Percentiles rank a stretch among this genome's conserved stretches.
Evolutionary conservation across 2,113 vertebrate species (phyloP).

Genomic region (Cyphomyrus discorhynchus): DNA sequence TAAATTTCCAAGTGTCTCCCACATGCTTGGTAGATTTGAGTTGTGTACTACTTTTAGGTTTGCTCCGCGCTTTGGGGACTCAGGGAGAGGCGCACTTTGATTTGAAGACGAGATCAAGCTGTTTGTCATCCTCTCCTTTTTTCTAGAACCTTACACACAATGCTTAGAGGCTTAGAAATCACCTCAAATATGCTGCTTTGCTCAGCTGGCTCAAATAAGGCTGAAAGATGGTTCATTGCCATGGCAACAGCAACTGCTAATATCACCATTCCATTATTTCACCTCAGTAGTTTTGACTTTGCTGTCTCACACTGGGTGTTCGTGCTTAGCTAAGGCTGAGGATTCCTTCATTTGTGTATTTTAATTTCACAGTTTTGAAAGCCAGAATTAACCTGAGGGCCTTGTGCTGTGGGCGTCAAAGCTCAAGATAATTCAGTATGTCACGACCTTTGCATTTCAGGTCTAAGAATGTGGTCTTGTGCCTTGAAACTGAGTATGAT

Average conservation of each 20-base stretch:
- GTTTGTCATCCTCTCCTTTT: conserved; percentile 6
- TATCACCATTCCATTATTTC: conserved; percentile 8
- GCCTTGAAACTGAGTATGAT: not conserved
- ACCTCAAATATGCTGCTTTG: conserved; percentile 9
- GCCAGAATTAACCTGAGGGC: not conserved
- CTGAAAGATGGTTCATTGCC: conserved; percentile 13
- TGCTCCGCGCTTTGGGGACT: not conserved
- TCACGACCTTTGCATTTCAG: not conserved
- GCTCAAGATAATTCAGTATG: not conserved
- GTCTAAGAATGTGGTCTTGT: not conserved
- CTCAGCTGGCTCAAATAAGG: conserved; percentile 13
- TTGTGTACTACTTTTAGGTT: not conserved
- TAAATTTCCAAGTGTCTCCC: not conserved
- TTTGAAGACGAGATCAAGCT: conserved; percentile 8
- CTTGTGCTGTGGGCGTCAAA: not conserved
- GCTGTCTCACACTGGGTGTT: conserved; percentile 7
- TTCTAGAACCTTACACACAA: not conserved
- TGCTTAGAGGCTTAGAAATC: not conserved
- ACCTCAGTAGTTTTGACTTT: not conserved
- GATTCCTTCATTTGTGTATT: not conserved
- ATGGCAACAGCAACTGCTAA: conserved; percentile 20
- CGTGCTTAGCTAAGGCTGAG: not conserved
- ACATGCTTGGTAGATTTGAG: not conserved
- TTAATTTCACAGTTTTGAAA: not conserved
- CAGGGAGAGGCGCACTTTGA: not conserved